Percentiles rank a stretch among this genome's conserved stretches.
Conservation (phyloP, 2,113 vertebrate species). For the Setophaga coronata region DNA sequence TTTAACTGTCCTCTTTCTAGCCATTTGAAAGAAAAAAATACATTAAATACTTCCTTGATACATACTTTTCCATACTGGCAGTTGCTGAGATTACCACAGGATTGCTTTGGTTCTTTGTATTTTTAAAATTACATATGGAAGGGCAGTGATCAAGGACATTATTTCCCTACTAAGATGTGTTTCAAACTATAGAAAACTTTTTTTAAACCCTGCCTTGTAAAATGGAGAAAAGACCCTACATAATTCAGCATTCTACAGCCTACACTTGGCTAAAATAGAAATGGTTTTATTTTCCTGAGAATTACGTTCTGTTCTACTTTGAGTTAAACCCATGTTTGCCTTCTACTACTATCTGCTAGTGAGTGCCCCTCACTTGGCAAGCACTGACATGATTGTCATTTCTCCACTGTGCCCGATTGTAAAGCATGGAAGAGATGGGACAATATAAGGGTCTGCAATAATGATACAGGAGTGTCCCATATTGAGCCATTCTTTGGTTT, state of each 20-base stretch:
- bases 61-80: background rate
- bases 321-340: background rate
- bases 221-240: background rate
- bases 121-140: slow-evolving; percentile 5
- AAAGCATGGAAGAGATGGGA: background rate
- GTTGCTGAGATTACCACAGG: slow-evolving; percentile 29
- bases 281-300: slow-evolving; percentile 19
- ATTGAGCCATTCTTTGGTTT: slow-evolving; percentile 27
- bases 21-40: background rate
- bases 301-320: background rate
- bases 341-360: background rate
- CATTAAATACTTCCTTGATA: slow-evolving; percentile 30
- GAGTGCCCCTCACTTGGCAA: background rate
- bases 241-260: background rate
- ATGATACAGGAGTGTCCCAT: background rate
- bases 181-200: background rate
- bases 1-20: slow-evolving; percentile 10
- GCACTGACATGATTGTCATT: background rate
- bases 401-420: background rate
- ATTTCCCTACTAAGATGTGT: background rate
- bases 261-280: background rate
- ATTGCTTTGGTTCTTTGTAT: background rate
- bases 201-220: background rate
- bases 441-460: background rate
- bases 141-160: background rate